Conservation (phyloP, 2,888 invertebrate species). For the Syrphus vitripennis region DNA sequence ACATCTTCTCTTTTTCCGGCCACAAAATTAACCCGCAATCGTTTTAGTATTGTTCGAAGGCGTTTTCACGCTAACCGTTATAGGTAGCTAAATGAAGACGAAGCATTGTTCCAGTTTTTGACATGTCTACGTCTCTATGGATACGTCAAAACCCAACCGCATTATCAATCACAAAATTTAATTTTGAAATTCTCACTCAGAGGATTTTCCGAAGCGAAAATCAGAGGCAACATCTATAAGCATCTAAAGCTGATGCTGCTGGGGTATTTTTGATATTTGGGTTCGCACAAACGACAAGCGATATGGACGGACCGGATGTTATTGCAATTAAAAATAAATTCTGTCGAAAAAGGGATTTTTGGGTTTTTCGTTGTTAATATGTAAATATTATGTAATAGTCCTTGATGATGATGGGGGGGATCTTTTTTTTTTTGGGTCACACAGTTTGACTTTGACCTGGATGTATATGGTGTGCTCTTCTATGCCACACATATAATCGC, state of each 20-base stretch:
- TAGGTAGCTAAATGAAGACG: background rate
- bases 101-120: background rate
- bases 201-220: background rate
- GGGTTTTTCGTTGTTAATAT: background rate
- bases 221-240: background rate
- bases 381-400: background rate
- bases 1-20: background rate
- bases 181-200: constrained; percentile 21
- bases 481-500: too few species aligned
- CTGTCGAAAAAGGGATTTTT: background rate
- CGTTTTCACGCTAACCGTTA: background rate
- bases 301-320: background rate
- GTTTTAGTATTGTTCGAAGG: background rate
- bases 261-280: background rate
- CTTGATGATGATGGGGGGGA: background rate
- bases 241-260: background rate
- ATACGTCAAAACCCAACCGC: background rate
- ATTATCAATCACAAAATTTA: constrained; percentile 16
- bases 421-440: background rate
- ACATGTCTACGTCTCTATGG: background rate
- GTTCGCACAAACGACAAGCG: background rate
- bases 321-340: constrained; percentile 8
- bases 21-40: background rate
- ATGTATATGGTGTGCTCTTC: background rate
- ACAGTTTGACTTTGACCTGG: background rate